These are phyloP conservation scores for Tokudaia muenninki DNA, from an alignment of 2,797 vertebrate species.

Conservation along the genomic window DNA sequence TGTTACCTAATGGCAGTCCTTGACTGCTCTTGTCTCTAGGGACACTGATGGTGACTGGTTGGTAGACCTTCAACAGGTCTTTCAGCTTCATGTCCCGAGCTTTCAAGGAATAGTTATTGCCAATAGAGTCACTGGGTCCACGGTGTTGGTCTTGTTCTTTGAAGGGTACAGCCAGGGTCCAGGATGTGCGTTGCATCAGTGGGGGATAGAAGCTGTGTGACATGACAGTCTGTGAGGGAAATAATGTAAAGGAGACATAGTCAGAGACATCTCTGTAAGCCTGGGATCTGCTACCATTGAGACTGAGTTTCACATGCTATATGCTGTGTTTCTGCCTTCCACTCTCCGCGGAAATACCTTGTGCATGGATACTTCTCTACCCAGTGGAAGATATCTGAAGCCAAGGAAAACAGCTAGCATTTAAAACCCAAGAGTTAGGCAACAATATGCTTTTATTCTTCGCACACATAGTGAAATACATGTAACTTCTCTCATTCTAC, in stretches of 20 bases:
- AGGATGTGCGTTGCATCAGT: constrained; percentile 91
- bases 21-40: constrained; percentile 31
- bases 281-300: not conserved
- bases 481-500: not conserved
- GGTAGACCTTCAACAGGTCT: constrained; percentile 84
- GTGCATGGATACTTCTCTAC: not conserved
- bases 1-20: constrained; percentile 55
- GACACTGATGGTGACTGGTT: constrained; percentile 30
- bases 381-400: not conserved
- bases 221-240: constrained; percentile 71
- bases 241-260: not conserved
- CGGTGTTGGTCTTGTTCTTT: constrained; percentile 90
- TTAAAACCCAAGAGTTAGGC: not conserved
- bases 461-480: not conserved
- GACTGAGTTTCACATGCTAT: not conserved
- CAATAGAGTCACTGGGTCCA: constrained; percentile 92
- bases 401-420: not conserved
- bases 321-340: not conserved
- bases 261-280: not conserved
- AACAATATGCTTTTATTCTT: constrained; percentile 17
- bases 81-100: constrained; percentile 90
- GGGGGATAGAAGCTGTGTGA: constrained; percentile 88
- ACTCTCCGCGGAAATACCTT: not conserved
- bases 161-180: constrained; percentile 91
- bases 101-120: constrained; percentile 92